Base-by-base conservation (phyloP, 2,888 invertebrate species). In the Napeogenes inachia region DNA sequence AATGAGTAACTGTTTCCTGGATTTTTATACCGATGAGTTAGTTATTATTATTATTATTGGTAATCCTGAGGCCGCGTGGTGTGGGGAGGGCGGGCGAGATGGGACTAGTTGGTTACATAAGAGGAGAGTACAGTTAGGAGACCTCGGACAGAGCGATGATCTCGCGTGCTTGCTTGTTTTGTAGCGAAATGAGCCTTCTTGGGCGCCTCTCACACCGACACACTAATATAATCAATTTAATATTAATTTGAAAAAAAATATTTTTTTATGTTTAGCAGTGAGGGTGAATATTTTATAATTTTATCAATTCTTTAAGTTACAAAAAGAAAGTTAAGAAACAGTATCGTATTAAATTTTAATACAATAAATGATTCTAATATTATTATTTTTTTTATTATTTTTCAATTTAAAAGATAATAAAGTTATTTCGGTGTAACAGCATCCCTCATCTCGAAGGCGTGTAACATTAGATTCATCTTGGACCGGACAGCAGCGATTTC, bases 91-190 rank as follows among this genome's bases (percentile, higher is more conserved):
- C 81, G 73, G 81, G 78, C 82, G 78, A 76, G 71, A 70, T 78
- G 82, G 85, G 85, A 89, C 89, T 89, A 87, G 13, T 12, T 47
- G 47, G 82, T 89, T 89, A 82, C 87, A 78, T 89, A 88, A 89
- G 78, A 80, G 84, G 82, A 86, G 83, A 86, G 83, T 91, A 91
- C 91, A 85, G 91, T 91, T 91, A 91, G 74, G 79, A 88, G 89
- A 85, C 88, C 89, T 87, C 88, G 84, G 76, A 60, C 74, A 78
- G 84, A 81, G 73, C 89, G 90, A 90, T 90, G 91, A 90, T 90
- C 89, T 89, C 85, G 74, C 74, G 80, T 77, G 80, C 81, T 78
- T 84, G 85, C 81, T 82, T 81, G 84, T 86, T 85, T 85, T 87
- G 88, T 81, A 79, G 87, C 85, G 72, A 88, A 89, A 86, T 89